These are phyloP conservation scores for Apotomis turbidana DNA, from an alignment of 2,888 invertebrate species.

Conservation along the genomic window DNA sequence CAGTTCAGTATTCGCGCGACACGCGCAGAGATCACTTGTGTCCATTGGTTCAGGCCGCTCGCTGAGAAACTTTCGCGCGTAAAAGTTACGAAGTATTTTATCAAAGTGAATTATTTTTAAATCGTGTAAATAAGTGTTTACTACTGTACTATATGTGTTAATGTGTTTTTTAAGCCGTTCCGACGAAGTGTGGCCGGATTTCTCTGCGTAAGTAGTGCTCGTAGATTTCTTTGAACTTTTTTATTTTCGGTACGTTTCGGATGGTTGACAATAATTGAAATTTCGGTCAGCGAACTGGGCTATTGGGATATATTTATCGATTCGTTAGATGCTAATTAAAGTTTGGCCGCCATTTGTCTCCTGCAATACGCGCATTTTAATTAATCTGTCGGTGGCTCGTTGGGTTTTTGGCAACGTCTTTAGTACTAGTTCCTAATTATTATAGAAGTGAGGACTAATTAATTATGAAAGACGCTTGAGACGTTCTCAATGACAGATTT, in stretches of 20 bases:
- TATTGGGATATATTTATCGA: constrained; percentile 43
- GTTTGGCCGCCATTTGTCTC: constrained; percentile 23
- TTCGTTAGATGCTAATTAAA: constrained; percentile 36
- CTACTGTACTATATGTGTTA: constrained; percentile 51
- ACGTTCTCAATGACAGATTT: not conserved
- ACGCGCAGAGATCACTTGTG: constrained; percentile 59
- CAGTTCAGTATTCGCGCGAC: constrained; percentile 63
- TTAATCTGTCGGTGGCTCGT: constrained; percentile 29
- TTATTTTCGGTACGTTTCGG: constrained; percentile 43
- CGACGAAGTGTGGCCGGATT: constrained; percentile 47
- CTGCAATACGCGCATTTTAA: constrained; percentile 30
- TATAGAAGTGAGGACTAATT: constrained; percentile 10
- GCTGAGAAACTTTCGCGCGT: constrained; percentile 65
- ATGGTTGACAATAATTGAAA: constrained; percentile 45
- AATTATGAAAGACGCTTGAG: not conserved
- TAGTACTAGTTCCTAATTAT: constrained; percentile 2
- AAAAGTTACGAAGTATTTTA: constrained; percentile 56
- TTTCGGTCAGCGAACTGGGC: constrained; percentile 45
- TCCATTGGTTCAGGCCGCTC: constrained; percentile 43
- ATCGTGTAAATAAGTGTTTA: constrained; percentile 52
- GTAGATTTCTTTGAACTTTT: constrained; percentile 47
- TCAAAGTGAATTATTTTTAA: constrained; percentile 36
- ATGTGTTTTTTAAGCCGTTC: constrained; percentile 49
- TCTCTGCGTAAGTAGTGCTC: constrained; percentile 50
- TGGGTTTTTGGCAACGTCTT: constrained; percentile 28